A percentile compares a stretch with the other conserved stretches of the same genome.
Evolutionary conservation across 2,888 invertebrate genomes (phyloP).

Genomic region (Harpalus rufipes): DNA sequence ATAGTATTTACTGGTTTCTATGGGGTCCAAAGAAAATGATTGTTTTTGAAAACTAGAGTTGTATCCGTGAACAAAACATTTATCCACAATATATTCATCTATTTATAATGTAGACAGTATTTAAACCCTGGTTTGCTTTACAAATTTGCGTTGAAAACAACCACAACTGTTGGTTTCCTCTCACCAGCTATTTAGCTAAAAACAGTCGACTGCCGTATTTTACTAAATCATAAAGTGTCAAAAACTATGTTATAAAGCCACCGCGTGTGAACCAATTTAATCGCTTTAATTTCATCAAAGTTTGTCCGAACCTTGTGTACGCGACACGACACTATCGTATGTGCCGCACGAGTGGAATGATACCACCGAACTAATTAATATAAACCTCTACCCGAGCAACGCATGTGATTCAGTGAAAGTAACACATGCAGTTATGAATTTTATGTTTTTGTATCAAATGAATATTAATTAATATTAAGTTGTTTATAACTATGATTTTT

Average conservation of each 20-base stretch:
- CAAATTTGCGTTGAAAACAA: background rate
- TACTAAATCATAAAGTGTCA: conserved; percentile 6
- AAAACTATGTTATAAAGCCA: conserved; percentile 3
- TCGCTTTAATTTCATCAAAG: conserved; percentile 37
- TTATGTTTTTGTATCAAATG: too few relatives aligned
- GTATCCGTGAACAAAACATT: too few relatives aligned
- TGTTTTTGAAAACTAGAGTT: too few relatives aligned
- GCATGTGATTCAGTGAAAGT: background rate
- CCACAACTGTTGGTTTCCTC: background rate
- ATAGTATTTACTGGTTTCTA: too few relatives aligned
- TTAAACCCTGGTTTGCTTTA: too few relatives aligned
- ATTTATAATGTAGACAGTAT: too few relatives aligned
- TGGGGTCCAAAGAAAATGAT: too few relatives aligned
- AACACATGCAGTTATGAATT: background rate
- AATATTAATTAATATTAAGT: too few relatives aligned
- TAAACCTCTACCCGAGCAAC: background rate
- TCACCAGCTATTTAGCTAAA: background rate
- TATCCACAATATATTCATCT: too few relatives aligned
- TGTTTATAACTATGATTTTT: too few relatives aligned
- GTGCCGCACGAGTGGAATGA: background rate
- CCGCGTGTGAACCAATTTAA: background rate
- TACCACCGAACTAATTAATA: background rate
- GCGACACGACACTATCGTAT: background rate
- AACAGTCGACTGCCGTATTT: background rate
- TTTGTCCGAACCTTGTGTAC: background rate